These are phyloP conservation scores for Cephalopachus bancanus DNA, from an alignment of 2,797 vertebrate species.

Conservation along the genomic window DNA sequence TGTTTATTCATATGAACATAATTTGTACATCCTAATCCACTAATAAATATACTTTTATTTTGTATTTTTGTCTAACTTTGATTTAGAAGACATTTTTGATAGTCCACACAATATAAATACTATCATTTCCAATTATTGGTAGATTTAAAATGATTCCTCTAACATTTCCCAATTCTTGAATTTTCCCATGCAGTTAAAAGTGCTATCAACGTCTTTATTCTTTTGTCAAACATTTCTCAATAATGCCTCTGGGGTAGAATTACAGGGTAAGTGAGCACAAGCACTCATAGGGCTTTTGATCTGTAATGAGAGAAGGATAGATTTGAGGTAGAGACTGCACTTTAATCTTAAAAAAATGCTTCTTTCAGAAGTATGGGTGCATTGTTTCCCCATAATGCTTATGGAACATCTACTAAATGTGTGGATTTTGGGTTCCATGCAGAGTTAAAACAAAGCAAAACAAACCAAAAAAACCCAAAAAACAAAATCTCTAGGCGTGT, in stretches of 20 bases:
- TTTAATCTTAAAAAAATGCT: background rate
- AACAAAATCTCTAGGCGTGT: too few species aligned
- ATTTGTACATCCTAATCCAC: background rate
- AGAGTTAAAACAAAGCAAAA: too few species aligned
- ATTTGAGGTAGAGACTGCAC: background rate
- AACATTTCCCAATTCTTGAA: background rate
- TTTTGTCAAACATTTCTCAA: background rate
- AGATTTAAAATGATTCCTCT: background rate
- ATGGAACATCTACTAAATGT: too few species aligned
- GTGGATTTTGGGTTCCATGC: too few species aligned
- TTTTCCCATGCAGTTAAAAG: background rate
- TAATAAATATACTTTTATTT: background rate
- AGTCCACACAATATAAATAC: background rate
- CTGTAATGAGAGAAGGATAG: background rate
- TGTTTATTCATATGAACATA: background rate
- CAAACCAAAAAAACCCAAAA: too few species aligned
- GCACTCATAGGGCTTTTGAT: fast-evolving
- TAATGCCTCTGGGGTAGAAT: background rate
- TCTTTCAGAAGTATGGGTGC: background rate
- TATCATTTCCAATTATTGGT: background rate
- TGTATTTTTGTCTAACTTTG: background rate
- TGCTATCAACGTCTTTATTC: background rate
- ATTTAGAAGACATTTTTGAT: background rate
- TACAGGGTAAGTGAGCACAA: too few species aligned
- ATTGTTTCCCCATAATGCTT: background rate